Conservation (phyloP, 1,140 invertebrate genomes). For the Zaprionus vittiger region DNA sequence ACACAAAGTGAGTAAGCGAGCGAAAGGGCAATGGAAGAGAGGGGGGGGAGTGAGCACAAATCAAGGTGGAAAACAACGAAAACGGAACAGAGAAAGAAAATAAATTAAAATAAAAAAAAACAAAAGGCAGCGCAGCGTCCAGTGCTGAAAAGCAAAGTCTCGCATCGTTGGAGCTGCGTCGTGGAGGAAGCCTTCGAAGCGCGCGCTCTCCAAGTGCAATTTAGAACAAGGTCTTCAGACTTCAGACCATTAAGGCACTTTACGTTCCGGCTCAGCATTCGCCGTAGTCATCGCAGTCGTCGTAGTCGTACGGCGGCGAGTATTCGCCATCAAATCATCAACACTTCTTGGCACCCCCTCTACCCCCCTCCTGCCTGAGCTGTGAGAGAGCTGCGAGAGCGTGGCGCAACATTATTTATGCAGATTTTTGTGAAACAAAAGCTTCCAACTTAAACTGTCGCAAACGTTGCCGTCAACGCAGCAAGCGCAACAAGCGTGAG, state of each 20-base stretch:
- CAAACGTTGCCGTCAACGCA: constrained; percentile 51
- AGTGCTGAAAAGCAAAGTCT: constrained; percentile 4
- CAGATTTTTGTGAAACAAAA: constrained; percentile 69
- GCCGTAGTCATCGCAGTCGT: constrained; percentile 9
- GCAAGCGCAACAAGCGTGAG: constrained; percentile 74
- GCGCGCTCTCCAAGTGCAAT: constrained; percentile 32
- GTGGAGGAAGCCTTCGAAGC: constrained; percentile 23
- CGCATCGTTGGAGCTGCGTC: constrained; percentile 23
- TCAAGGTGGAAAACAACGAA: not conserved
- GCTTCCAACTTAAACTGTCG: constrained; percentile 61
- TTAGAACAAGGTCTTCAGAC: constrained; percentile 57
- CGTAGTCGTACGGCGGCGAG: not conserved
- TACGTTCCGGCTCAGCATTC: constrained; percentile 67
- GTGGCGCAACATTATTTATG: constrained; percentile 75
- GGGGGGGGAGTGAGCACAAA: not conserved
- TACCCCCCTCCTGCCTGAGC: not conserved
- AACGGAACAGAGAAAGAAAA: not conserved
- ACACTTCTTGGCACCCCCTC: constrained; percentile 49
- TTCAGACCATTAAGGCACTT: constrained; percentile 56
- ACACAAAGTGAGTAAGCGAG: constrained; percentile 1
- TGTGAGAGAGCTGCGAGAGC: constrained; percentile 22
- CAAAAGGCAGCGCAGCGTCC: not conserved
- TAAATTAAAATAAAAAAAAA: not conserved
- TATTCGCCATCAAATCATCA: constrained; percentile 73
- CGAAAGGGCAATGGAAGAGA: not conserved